Evolutionary conservation across 35 echinoderm and acorn worm species (phyloP), one percentile per base, ranked within the genome.

Genomic region (Acanthaster planci): DNA sequence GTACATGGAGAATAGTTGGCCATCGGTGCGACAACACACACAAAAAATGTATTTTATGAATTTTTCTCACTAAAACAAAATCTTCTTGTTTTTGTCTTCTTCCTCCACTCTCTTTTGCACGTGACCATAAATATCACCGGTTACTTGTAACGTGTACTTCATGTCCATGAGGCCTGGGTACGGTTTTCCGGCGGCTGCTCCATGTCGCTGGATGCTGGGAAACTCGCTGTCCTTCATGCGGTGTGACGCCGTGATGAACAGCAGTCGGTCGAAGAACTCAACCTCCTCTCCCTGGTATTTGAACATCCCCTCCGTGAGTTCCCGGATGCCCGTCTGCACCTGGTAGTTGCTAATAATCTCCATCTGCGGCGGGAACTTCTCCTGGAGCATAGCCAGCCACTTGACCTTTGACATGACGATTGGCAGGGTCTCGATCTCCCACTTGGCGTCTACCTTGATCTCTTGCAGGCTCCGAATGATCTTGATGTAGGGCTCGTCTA

Each of bases 391-490:
- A 1, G 95, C 88, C 40, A 98, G 52, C 95, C 95, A 98, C 86
- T 98, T 98, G 0, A 90, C 92, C 56, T 98, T 98, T 30, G 95
- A 88, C 91, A 98, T 93, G 27, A 98, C 81, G 50, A 98, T 98
- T 12, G 91, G 91, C 16, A 98, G 19, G 16, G 88, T 93, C 75
- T 94, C 95, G 17, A 98, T 85, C 38, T 98, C 92, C 95, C 95
- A 98, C 57, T 93, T 87, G 8, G 91, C 95, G 37, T 98, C 95
- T 21, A 98, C 95, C 67, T 85, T 80, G 21, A 89, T 82, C 0
- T 85, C 60, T 40, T 98, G 95, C 23, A 98, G 76, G 32, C 81
- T 89, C 68, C 82, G 81, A 42, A 93, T 91, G 6, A 98, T 88
- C 44, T 91, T 93, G 31, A 87, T 89, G 44, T 97, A 98, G 1